Base-by-base conservation (phyloP, 2,888 invertebrate species). In the Loripinus fragilis region DNA sequence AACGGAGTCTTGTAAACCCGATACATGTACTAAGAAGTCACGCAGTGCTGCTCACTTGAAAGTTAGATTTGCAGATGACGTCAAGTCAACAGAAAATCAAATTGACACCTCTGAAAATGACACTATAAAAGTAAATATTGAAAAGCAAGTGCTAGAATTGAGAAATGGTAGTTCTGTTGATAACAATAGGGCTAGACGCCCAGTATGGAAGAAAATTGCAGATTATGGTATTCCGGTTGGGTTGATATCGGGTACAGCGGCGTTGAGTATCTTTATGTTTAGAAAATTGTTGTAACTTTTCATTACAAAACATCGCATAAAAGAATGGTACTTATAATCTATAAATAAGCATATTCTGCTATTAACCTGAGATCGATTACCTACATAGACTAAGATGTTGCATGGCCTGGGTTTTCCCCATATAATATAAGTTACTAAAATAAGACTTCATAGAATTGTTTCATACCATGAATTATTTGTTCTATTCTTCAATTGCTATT, bases 201-300 rank as follows among this genome's bases (percentile, higher is more conserved):
- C 55, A 25, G 23, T 33, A 12, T 60, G 60, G 60, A 60, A 60
- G 60, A 60, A 60, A 33, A 33, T 60, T 60, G 33, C 60, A 3
- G 33, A 33, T 20, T 60, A 60, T 33, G 33, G 60, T 20, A 3
- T 60, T 3, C 60, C 30, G 2, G 17, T 60, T 33, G 60, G 33
- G 8, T 17, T 60, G 5, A 23, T 60, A 8, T 12, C 60, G 7
- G 60, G 60, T 12, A 33, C 33, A 5, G 60, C 60, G 3, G 33
- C 60, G 1, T 33, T 60, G 5, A 33, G 60, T 15, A 28, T 60
- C 33, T 33, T 10, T 8, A 33, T 60, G 3, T 60, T 30, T 33
- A 60, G 33, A 33, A 60, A 60, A 17, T 33, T 20, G 5, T 1
- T 60, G 33, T 60, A 20, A n/a, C n/a, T n/a, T n/a, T n/a, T n/a